These are phyloP conservation scores for Austrofundulus limnaeus DNA, from an alignment of 2,113 vertebrate genomes.

Conservation along the genomic window DNA sequence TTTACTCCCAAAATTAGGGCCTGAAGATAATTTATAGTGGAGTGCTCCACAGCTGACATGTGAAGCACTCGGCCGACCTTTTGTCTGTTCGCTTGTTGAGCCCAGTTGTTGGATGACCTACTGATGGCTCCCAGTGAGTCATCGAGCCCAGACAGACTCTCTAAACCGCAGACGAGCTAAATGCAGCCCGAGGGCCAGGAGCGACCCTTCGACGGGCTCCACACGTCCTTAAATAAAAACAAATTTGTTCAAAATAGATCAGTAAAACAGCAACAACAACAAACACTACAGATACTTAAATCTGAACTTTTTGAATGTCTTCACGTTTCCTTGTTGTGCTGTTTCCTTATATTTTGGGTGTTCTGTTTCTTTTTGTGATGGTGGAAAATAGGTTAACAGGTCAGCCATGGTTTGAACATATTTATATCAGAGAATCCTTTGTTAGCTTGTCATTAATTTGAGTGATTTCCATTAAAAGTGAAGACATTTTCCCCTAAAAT, in stretches of 20 bases:
- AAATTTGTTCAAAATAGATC: not conserved
- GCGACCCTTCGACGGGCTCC: not conserved
- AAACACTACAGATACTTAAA: not conserved
- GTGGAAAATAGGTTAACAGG: too few relatives aligned
- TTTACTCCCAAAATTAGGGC: conserved; percentile 2
- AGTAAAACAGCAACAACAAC: not conserved
- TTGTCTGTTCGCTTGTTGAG: not conserved
- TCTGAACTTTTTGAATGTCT: too few relatives aligned
- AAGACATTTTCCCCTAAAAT: too few relatives aligned
- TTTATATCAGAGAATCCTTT: too few relatives aligned
- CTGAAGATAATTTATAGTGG: conserved; percentile 6
- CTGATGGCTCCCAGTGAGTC: not conserved
- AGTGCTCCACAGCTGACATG: not conserved
- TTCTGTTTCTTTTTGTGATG: too few relatives aligned
- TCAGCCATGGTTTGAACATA: too few relatives aligned
- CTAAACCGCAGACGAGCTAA: not conserved
- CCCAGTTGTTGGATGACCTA: not conserved
- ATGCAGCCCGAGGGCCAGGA: not conserved
- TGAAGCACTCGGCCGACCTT: not conserved
- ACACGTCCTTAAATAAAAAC: not conserved
- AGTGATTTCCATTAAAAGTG: too few relatives aligned
- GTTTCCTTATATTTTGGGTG: too few relatives aligned
- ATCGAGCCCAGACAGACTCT: not conserved
- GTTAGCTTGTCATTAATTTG: too few relatives aligned
- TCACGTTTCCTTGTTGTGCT: too few relatives aligned